Conservation (phyloP, 2,888 invertebrate species). For the Idaea dimidiata region DNA sequence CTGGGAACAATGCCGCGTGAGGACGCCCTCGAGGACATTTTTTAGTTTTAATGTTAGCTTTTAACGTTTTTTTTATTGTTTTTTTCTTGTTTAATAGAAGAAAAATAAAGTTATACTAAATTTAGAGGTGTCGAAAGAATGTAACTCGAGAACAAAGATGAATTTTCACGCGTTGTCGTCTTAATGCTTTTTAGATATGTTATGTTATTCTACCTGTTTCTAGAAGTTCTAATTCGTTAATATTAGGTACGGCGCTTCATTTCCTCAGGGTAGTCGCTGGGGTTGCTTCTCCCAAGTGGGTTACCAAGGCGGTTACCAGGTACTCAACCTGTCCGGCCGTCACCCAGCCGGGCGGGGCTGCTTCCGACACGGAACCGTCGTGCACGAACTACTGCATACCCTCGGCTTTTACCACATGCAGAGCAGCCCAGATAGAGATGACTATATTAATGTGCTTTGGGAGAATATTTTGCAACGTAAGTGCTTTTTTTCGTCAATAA, state of each 20-base stretch:
- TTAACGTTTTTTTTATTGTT: too few relatives aligned
- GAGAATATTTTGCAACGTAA: constrained; percentile 84
- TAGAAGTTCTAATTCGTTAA: too few relatives aligned
- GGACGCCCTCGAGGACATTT: too few relatives aligned
- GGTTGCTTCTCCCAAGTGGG: constrained; percentile 78
- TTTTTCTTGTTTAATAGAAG: too few relatives aligned
- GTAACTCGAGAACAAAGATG: too few relatives aligned
- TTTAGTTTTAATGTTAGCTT: too few relatives aligned
- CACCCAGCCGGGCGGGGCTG: constrained; percentile 81
- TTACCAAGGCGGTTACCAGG: constrained; percentile 72
- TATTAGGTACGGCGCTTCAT: not conserved
- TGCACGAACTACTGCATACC: constrained; percentile 89
- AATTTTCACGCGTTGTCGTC: too few relatives aligned
- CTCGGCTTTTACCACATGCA: constrained; percentile 93
- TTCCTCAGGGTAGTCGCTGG: constrained; percentile 58
- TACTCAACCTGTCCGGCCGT: constrained; percentile 78
- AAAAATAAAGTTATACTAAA: too few relatives aligned
- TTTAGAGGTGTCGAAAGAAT: too few relatives aligned
- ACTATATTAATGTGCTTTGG: constrained; percentile 86
- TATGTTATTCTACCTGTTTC: too few relatives aligned
- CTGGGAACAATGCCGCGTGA: too few relatives aligned
- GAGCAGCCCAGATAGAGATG: constrained; percentile 88
- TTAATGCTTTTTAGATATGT: too few relatives aligned
- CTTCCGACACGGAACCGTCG: constrained; percentile 84
- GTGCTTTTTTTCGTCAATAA: constrained; percentile 24